Evolutionary conservation across 2,113 vertebrate species (phyloP).

Genomic region (Alces alces): DNA sequence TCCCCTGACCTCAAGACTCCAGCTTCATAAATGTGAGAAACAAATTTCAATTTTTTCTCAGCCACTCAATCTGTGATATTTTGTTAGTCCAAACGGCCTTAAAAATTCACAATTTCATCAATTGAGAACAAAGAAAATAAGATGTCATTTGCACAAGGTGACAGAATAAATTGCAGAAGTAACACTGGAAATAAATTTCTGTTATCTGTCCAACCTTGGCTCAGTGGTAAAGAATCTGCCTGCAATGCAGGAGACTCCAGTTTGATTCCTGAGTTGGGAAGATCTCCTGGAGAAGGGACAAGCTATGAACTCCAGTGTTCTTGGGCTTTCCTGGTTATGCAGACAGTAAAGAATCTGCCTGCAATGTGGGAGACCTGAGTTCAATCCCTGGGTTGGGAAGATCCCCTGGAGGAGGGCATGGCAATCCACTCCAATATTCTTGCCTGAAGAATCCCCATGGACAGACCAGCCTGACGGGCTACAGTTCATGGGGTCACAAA

Average conservation of each 20-base stretch:
- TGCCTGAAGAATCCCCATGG: background rate
- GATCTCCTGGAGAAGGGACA: background rate
- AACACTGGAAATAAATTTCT: background rate
- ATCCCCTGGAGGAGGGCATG: background rate
- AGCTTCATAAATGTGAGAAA: background rate
- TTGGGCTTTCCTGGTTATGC: background rate
- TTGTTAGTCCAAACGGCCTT: background rate
- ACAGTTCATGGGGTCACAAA: background rate
- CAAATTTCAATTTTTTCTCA: background rate
- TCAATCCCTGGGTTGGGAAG: background rate
- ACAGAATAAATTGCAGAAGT: background rate
- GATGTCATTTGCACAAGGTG: background rate
- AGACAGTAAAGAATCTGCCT: background rate
- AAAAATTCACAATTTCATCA: background rate
- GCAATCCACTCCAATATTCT: background rate
- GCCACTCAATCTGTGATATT: too few species aligned
- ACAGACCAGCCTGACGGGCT: background rate
- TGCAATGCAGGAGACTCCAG: background rate
- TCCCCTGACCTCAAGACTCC: background rate
- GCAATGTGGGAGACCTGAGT: background rate
- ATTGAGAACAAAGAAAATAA: background rate
- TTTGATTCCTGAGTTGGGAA: background rate
- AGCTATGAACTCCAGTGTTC: background rate
- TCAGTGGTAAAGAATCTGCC: background rate
- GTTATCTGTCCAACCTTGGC: background rate